Conservation (phyloP, 2,797 vertebrate genomes). For the Holocentrus rufus region DNA sequence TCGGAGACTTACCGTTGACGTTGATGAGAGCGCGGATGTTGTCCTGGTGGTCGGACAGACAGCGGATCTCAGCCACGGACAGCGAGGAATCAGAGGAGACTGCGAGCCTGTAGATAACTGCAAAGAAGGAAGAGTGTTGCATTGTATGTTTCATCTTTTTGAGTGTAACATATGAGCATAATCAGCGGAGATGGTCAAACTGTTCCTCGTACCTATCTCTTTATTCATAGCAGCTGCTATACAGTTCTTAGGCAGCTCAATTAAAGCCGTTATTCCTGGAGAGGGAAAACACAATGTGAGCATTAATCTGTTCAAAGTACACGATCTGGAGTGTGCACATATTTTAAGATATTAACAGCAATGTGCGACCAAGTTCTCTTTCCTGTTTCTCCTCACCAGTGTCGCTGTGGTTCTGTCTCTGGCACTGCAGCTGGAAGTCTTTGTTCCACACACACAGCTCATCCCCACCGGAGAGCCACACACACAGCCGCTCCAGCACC, state of each 20-base stretch:
- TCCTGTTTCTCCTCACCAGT: conserved; percentile 77
- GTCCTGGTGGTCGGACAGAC: conserved; percentile 90
- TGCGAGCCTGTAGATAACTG: conserved; percentile 91
- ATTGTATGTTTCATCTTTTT: too few species aligned
- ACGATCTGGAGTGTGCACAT: rapidly evolving
- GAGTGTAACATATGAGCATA: too few species aligned
- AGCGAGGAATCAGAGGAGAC: conserved; percentile 60
- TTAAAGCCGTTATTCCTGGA: conserved; percentile 88
- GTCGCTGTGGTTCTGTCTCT: conserved; percentile 87
- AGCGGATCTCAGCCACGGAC: conserved; percentile 76
- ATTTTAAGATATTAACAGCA: conserved; percentile 4
- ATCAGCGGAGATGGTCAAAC: not conserved
- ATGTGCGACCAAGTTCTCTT: not conserved
- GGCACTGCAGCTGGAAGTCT: conserved; percentile 90
- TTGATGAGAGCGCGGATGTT: conserved; percentile 89
- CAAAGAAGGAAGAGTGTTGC: not conserved
- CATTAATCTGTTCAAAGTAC: not conserved
- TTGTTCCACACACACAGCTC: conserved; percentile 93
- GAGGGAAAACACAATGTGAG: not conserved
- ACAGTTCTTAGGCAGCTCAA: conserved; percentile 91
- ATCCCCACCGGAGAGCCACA: conserved; percentile 92
- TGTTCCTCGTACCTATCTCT: conserved; percentile 86
- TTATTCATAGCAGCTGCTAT: conserved; percentile 91
- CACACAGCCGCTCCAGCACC: conserved; percentile 86
- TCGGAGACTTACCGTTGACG: conserved; percentile 84